phyloP scores from a whole-genome alignment of 2,113 vertebrate genomes.

The Sphyrna mokarran region DNA sequence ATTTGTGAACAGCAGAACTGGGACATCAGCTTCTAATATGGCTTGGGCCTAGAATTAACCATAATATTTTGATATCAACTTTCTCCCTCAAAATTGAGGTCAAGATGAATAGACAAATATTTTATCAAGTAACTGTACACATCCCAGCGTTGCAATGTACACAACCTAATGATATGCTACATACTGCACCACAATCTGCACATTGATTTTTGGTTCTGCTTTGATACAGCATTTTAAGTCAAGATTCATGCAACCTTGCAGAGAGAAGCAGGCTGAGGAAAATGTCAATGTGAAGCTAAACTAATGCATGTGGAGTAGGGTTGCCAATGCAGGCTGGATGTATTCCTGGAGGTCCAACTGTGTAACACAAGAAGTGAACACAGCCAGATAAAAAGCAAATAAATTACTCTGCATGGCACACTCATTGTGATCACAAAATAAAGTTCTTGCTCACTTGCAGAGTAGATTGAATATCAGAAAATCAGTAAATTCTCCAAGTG shows the following conservation, averaged over 20 bases:
- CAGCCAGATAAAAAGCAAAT: neutral
- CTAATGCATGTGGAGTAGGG: neutral
- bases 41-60: neutral
- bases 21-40: neutral
- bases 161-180: neutral
- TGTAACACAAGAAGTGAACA: neutral
- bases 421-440: neutral
- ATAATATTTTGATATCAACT: neutral
- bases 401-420: neutral
- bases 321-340: neutral
- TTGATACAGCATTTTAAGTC: neutral
- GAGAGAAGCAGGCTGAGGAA: neutral
- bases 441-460: neutral
- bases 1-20: neutral
- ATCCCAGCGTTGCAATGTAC: neutral
- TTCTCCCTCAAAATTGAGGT: neutral
- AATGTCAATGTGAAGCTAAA: neutral
- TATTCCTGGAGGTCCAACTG: neutral
- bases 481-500: neutral
- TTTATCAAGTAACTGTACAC: neutral
- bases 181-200: neutral
- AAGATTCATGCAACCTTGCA: neutral
- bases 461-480: neutral
- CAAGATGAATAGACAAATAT: neutral
- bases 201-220: neutral